A percentile compares a stretch with the other conserved stretches of the same genome.
Evolutionary conservation across 2,888 invertebrate genomes (phyloP).

Genomic region (Plebejus melissa): DNA sequence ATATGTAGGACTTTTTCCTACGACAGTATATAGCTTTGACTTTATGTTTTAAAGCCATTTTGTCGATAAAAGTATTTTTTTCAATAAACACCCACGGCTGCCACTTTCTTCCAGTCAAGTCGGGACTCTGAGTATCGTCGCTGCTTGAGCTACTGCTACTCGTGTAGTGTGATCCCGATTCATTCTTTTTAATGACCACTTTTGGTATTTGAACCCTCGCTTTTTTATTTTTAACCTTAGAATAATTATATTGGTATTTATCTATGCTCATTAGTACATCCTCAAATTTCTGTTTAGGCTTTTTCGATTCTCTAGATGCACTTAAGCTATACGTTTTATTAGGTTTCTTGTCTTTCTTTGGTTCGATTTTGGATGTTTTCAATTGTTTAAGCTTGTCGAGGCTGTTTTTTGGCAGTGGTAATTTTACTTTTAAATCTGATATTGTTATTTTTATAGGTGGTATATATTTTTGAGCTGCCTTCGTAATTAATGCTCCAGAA

Average conservation of each 20-base stretch:
- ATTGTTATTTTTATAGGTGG: constrained; percentile 65
- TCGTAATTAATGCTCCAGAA: constrained; percentile 62
- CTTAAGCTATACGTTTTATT: constrained; percentile 43
- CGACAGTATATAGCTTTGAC: constrained; percentile 62
- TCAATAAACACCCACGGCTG: constrained; percentile 75
- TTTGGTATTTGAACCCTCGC: constrained; percentile 63
- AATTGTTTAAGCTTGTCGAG: constrained; percentile 64
- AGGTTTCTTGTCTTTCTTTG: constrained; percentile 46
- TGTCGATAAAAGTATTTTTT: constrained; percentile 66
- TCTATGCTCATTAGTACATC: constrained; percentile 75
- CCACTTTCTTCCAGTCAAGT: constrained; percentile 73
- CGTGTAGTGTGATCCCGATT: constrained; percentile 71
- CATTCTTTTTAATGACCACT: constrained; percentile 71
- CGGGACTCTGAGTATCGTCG: constrained; percentile 59
- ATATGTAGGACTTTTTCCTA: constrained; percentile 60
- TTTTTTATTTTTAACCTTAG: constrained; percentile 64
- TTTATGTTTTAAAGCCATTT: constrained; percentile 66
- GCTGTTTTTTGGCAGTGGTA: constrained; percentile 65
- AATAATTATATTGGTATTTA: constrained; percentile 66
- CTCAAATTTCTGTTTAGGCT: constrained; percentile 72
- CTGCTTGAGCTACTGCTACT: constrained; percentile 58
- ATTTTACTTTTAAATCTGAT: constrained; percentile 65
- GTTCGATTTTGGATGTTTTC: constrained; percentile 60
- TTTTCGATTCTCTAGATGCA: constrained; percentile 50
- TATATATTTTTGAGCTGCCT: constrained; percentile 75